phyloP scores from a whole-genome alignment of 2,888 invertebrate genomes.

The Coenonympha arcania region DNA sequence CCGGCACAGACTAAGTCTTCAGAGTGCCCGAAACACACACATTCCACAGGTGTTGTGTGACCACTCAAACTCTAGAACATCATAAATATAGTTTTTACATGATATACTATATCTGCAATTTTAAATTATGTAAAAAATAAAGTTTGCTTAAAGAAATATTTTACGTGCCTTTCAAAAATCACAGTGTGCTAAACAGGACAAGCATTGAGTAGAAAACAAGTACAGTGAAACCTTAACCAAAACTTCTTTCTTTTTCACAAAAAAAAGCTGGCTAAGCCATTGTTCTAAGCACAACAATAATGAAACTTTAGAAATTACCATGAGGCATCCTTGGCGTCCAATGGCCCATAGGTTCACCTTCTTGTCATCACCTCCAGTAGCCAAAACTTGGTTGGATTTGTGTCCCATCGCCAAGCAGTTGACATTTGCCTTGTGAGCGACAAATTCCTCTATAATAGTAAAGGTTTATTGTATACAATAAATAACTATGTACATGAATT shows the following conservation, averaged over 20 bases:
- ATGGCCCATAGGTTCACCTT: conserved; percentile 98
- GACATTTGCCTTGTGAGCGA: conserved; percentile 89
- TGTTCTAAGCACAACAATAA: too few species aligned
- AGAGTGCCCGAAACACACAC: conserved; percentile 94
- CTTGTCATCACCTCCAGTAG: conserved; percentile 96
- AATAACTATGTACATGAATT: background rate
- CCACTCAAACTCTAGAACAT: conserved; percentile 86
- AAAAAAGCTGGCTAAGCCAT: too few species aligned
- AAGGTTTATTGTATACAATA: background rate
- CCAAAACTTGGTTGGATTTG: conserved; percentile 91
- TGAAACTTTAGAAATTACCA: conserved; percentile 77
- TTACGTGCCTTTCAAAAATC: too few species aligned
- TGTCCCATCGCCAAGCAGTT: conserved; percentile 92
- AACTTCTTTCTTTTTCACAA: too few species aligned
- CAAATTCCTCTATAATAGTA: conserved; percentile 83
- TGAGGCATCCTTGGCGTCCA: conserved; percentile 94
- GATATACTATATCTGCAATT: too few species aligned
- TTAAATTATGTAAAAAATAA: too few species aligned
- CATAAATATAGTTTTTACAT: conserved; percentile 1
- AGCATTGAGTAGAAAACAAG: too few species aligned
- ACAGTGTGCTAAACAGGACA: too few species aligned
- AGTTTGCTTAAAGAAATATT: too few species aligned
- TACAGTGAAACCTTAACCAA: too few species aligned
- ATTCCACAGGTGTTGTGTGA: conserved; percentile 94
- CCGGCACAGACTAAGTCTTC: conserved; percentile 97